Percentiles rank a stretch among this genome's conserved stretches.
These are phyloP conservation scores for honey bee (Apis mellifera) DNA, from an alignment of 1,140 invertebrate genomes.

Conservation along the genomic window Amel_HAv3.1 CM009937.2:10112001-10112500, in stretches of 20 bases:
- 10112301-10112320: no score
- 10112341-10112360: no score
- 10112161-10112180: neutral
- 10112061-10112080: constrained; percentile 42
- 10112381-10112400: no score
- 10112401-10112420: no score
- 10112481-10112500: neutral
- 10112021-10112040: constrained; percentile 38
- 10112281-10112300: no score
- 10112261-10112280: no score
- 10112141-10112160: constrained; percentile 7
- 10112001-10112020: constrained; percentile 31
- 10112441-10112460: neutral
- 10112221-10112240: neutral
- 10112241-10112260: no score
- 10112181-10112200: no score
- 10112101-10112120: constrained; percentile 3
- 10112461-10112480: neutral
- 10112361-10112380: no score
- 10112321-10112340: no score
- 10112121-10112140: constrained; percentile 50
- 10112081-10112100: constrained; percentile 45
- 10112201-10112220: neutral
- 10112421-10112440: neutral
- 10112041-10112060: constrained; percentile 44